phyloP scores from a whole-genome alignment of 2,888 invertebrate genomes.

The Mythimna impura region DNA sequence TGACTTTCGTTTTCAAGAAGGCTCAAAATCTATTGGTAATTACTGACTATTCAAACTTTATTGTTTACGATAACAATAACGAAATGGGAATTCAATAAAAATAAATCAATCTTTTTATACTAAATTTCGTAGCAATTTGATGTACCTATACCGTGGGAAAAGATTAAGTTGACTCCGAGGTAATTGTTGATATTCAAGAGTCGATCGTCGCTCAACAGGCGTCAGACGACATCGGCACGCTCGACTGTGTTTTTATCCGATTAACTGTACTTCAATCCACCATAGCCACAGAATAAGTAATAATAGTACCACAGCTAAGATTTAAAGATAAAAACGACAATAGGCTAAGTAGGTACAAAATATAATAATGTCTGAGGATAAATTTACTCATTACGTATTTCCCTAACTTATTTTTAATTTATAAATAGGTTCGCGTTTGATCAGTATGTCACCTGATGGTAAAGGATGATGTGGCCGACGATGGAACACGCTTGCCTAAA shows the following conservation, averaged over 20 bases:
- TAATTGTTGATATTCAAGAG: slow-evolving; percentile 76
- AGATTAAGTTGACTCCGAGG: slow-evolving; percentile 73
- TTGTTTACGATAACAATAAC: slow-evolving; percentile 24
- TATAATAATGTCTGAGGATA: not conserved
- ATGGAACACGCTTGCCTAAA: too few species aligned
- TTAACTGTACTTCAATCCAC: slow-evolving; percentile 53
- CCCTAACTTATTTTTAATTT: too few species aligned
- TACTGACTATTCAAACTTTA: slow-evolving; percentile 17
- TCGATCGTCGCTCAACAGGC: slow-evolving; percentile 76
- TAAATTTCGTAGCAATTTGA: slow-evolving; percentile 19
- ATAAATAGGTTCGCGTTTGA: too few species aligned
- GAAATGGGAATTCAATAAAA: slow-evolving; percentile 5
- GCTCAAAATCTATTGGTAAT: not conserved
- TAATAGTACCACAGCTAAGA: slow-evolving; percentile 7
- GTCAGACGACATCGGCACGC: slow-evolving; percentile 81
- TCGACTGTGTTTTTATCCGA: slow-evolving; percentile 66
- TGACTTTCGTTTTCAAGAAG: not conserved
- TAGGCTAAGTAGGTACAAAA: not conserved
- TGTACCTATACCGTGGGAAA: slow-evolving; percentile 77
- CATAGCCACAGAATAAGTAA: not conserved
- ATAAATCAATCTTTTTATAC: slow-evolving; percentile 16
- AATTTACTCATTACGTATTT: not conserved
- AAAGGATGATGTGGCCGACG: too few species aligned
- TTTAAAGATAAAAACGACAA: slow-evolving; percentile 25
- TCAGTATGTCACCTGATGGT: too few species aligned